Evolutionary conservation across 2,113 vertebrate species (phyloP).

Genomic region (Psittacara wagleri): DNA sequence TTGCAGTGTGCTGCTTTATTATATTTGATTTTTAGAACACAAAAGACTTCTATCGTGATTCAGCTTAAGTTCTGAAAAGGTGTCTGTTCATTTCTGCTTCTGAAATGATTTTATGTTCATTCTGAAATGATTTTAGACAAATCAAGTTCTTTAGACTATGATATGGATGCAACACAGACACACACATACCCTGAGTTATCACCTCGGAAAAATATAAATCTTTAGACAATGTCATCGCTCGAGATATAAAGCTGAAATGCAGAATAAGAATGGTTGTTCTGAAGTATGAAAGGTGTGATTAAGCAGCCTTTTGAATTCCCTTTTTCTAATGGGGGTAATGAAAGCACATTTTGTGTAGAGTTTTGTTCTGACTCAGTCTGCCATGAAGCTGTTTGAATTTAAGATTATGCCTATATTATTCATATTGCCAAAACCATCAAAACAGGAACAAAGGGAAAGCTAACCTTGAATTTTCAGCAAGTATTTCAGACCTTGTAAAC

Average conservation of each 20-base stretch:
- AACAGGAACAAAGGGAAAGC: slow-evolving; percentile 77
- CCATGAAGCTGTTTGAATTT: slow-evolving; percentile 71
- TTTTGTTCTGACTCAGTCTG: slow-evolving; percentile 71
- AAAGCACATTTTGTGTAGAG: slow-evolving; percentile 56
- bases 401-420: slow-evolving; percentile 71
- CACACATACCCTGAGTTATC: not conserved
- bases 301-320: slow-evolving; percentile 56
- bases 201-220: not conserved
- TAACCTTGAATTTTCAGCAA: slow-evolving; percentile 81
- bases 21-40: slow-evolving; percentile 9
- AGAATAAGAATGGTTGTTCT: not conserved
- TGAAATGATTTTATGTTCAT: not conserved
- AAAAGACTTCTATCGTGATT: not conserved
- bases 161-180: not conserved
- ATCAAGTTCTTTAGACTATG: not conserved
- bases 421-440: slow-evolving; percentile 77
- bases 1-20: not conserved
- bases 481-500: slow-evolving; percentile 77
- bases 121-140: not conserved
- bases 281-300: slow-evolving; percentile 56
- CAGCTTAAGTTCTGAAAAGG: slow-evolving; percentile 4
- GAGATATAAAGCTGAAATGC: slow-evolving; percentile 7
- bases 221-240: not conserved
- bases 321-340: slow-evolving; percentile 60
- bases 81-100: not conserved